These are phyloP conservation scores for Lasioglossum oenotherae DNA, from an alignment of 2,888 invertebrate species.

Conservation along the genomic window DNA sequence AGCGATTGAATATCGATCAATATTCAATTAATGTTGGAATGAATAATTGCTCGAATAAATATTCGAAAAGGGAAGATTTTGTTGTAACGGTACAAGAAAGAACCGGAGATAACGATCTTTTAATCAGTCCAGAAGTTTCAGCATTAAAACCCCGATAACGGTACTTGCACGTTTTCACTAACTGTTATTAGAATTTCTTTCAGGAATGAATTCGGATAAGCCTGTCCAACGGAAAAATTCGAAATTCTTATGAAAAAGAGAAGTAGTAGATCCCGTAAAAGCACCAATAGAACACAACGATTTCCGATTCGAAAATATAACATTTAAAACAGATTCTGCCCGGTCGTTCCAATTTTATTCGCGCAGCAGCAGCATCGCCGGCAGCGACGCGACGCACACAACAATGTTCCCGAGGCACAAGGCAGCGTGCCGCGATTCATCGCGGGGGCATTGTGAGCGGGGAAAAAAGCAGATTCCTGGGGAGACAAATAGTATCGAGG, in stretches of 20 bases:
- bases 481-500: not conserved
- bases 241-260: not conserved
- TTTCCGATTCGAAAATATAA: not conserved
- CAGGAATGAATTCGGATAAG: not conserved
- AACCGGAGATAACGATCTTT: not conserved
- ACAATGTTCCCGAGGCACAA: not conserved
- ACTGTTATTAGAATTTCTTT: not conserved
- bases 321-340: not conserved
- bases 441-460: not conserved
- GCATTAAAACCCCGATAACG: not conserved
- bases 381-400: not conserved
- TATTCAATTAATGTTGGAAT: no score
- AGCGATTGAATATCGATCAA: not conserved
- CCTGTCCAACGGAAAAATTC: not conserved
- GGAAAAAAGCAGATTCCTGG: not conserved
- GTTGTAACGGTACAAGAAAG: not conserved
- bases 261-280: not conserved
- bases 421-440: constrained; percentile 8
- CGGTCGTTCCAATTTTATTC: not conserved
- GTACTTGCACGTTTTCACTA: not conserved
- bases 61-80: not conserved
- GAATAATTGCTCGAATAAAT: not conserved
- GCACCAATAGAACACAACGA: not conserved
- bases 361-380: not conserved
- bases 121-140: no score